Conservation (phyloP, 2,113 vertebrate species). For the Motacilla tschutschensis region DNA sequence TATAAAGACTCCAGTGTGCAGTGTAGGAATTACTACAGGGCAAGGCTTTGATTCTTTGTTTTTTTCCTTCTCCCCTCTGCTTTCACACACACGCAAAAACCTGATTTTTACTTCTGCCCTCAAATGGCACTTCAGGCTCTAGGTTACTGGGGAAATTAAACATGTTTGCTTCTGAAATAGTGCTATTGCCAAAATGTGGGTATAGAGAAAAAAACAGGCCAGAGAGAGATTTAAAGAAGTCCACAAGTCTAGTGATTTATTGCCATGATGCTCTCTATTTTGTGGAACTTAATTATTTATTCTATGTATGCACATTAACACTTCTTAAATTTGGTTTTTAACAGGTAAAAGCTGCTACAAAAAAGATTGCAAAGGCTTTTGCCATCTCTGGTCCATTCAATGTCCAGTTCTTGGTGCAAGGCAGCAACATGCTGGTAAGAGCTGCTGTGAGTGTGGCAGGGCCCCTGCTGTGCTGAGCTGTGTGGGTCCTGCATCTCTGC, state of each 20-base stretch:
- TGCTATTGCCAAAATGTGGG: neutral
- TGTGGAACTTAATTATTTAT: neutral
- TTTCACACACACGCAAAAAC: neutral
- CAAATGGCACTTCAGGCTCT: neutral
- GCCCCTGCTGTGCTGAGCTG: neutral
- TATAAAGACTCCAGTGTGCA: neutral
- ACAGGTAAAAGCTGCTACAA: conserved; percentile 87
- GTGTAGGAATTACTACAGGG: neutral
- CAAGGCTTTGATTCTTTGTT: neutral
- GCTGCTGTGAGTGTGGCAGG: neutral
- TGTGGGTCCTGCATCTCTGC: neutral
- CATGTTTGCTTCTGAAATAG: neutral
- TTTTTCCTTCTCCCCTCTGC: neutral
- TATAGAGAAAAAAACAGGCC: neutral
- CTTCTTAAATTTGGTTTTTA: neutral
- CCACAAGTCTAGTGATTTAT: neutral
- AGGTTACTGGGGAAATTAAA: neutral
- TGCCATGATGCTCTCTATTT: neutral
- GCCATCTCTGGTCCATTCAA: conserved; percentile 96
- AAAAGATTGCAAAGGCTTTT: conserved; percentile 90
- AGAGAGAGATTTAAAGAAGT: neutral
- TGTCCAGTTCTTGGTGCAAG: conserved; percentile 91
- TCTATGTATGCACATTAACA: neutral
- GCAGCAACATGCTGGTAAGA: conserved; percentile 92
- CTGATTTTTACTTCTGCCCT: neutral